Percentiles rank a stretch among this genome's conserved stretches.
Conservation (phyloP, 1,140 invertebrate genomes). For the Ceratitis capitata region DNA sequence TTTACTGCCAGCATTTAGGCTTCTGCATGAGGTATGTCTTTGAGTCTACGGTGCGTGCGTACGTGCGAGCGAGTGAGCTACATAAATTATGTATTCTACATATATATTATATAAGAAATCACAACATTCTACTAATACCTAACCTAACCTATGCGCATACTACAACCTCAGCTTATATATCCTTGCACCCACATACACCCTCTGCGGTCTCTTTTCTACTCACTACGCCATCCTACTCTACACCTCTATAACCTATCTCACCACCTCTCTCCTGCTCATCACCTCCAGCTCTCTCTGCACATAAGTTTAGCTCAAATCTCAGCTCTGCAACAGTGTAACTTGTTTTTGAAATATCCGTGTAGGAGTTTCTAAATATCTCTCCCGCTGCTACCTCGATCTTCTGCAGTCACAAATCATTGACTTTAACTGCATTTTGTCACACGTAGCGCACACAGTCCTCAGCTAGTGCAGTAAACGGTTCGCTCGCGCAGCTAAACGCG, state of each 20-base stretch:
- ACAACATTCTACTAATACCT: background rate
- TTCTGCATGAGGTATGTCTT: background rate
- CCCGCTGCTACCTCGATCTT: background rate
- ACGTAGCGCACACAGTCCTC: conserved; percentile 57
- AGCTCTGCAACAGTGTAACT: background rate
- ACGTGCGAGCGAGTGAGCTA: background rate
- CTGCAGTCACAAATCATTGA: background rate
- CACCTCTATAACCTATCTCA: background rate
- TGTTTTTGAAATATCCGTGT: background rate
- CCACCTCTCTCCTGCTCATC: background rate
- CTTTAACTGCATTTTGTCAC: background rate
- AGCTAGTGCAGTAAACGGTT: conserved; percentile 63
- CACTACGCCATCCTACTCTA: background rate
- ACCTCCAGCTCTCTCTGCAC: background rate
- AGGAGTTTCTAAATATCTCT: background rate
- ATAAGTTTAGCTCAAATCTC: background rate
- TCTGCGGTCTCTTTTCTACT: background rate
- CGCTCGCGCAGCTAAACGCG: conserved; percentile 51
- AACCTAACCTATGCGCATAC: background rate
- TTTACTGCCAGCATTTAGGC: background rate
- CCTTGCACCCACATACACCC: background rate
- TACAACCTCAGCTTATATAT: background rate
- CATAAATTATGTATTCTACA: background rate
- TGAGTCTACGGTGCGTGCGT: background rate
- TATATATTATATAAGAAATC: background rate